These are phyloP conservation scores for Grammomys surdaster DNA, from an alignment of 2,113 vertebrate genomes.

Conservation along the genomic window DNA sequence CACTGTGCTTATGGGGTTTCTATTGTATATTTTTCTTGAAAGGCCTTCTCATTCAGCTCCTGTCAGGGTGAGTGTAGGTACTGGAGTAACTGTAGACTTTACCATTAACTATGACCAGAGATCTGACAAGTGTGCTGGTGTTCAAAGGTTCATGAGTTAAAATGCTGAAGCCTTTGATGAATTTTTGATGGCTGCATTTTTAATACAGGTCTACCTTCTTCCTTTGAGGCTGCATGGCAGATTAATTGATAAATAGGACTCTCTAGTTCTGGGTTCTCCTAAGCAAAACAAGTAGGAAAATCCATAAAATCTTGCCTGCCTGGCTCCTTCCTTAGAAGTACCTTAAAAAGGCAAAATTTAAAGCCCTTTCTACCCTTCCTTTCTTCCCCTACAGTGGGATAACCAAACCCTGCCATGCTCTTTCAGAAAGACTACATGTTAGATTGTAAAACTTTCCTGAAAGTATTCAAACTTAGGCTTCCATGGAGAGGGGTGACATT, in stretches of 20 bases:
- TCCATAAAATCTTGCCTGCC: constrained; percentile 84
- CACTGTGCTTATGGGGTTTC: constrained; percentile 62
- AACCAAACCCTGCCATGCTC: constrained; percentile 42
- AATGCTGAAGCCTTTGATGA: constrained; percentile 90
- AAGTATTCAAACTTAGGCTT: constrained; percentile 15
- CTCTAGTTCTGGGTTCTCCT: constrained; percentile 85
- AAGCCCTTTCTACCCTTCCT: constrained; percentile 75
- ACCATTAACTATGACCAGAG: constrained; percentile 86
- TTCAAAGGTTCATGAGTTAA: constrained; percentile 91
- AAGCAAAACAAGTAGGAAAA: constrained; percentile 89
- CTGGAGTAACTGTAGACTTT: constrained; percentile 85
- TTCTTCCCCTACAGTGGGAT: constrained; percentile 53
- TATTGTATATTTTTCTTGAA: constrained; percentile 59
- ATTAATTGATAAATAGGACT: constrained; percentile 92
- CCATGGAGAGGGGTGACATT: background rate
- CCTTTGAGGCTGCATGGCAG: constrained; percentile 88
- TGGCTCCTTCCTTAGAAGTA: constrained; percentile 86
- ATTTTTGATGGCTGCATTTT: constrained; percentile 92
- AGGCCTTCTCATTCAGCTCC: constrained; percentile 79
- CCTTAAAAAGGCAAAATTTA: constrained; percentile 83
- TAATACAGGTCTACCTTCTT: constrained; percentile 89
- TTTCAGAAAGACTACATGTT: constrained; percentile 59
- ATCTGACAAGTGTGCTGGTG: constrained; percentile 88
- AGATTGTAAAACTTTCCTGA: constrained; percentile 56
- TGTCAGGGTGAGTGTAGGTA: constrained; percentile 80